Base-by-base conservation (phyloP, 2,113 vertebrate genomes). In the Cheirogaleus medius region DNA sequence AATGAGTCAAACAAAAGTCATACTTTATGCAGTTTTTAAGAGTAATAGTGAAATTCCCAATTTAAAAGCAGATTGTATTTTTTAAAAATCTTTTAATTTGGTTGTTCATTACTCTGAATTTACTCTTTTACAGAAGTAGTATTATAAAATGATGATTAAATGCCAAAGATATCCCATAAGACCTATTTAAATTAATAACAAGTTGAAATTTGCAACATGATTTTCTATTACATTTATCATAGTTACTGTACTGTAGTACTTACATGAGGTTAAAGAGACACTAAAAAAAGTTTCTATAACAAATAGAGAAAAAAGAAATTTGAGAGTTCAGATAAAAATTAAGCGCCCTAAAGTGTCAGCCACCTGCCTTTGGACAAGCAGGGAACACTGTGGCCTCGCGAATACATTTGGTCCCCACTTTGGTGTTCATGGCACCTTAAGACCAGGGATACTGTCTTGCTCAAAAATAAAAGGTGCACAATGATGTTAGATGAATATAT, bases 41-140 rank as follows among this genome's bases (percentile, higher is more conserved):
- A 63, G 4, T 87, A 74, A 94, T 12, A 86, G 27, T 92, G 39
- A 78, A 39, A 93, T 58, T 83, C 18, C 23, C 47, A 93, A 74
- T 84, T 39, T 87, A 94, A 94, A 94, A 85, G 32, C 34, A 94
- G 76, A 6, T 21, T 94, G 10, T 18, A n/a, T 84, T 94, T 87
- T 56, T 58, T 44, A 60, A 81, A 71, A 58, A 68, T 47, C 34
- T 49, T 78, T 77, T 47, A 54, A 84, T 76, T 76, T 60, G n/a
- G 6, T 27, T 76, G 12, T 32, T 94, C 82, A 69, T 49, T 90
- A 63, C 42, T 90, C 42, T 88, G 37, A 92, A 96, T 18, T 90
- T 89, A 87, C 6, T 87, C 37, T 58, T 90, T 58, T 87, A 89
- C 3, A 94, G 42, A 94, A 83, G 80, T 32, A 90, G 17, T 32